Conservation (phyloP, 1,140 invertebrate genomes). For the Delia radicum region DNA sequence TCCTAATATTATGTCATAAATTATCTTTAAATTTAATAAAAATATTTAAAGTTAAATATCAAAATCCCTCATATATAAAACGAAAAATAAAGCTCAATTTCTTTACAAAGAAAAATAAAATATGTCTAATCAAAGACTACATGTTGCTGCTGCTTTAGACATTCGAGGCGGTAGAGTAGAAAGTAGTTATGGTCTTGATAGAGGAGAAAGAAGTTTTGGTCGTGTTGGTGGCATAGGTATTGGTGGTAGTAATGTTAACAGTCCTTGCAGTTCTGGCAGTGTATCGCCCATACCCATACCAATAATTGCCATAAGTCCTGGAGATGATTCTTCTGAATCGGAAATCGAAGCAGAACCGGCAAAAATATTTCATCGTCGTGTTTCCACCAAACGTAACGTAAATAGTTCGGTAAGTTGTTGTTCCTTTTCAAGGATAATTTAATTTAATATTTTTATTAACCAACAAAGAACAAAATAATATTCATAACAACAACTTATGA, state of each 20-base stretch:
- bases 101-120: not conserved
- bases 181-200: too few relatives aligned
- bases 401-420: conserved; percentile 63
- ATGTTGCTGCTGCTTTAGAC: conserved; percentile 24
- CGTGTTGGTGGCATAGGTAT: conserved; percentile 1
- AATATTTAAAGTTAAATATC: not conserved
- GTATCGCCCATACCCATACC: conserved; percentile 46
- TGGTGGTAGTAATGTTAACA: conserved; percentile 32
- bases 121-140: conserved; percentile 18
- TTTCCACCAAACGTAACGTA: conserved; percentile 67
- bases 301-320: conserved; percentile 47
- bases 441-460: not conserved
- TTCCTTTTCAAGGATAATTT: not conserved
- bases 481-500: not conserved
- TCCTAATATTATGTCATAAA: conserved; percentile 27
- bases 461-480: not conserved
- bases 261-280: conserved; percentile 47
- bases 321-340: conserved; percentile 62
- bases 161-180: conserved; percentile 32
- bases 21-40: conserved; percentile 43
- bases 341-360: conserved; percentile 69
- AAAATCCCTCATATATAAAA: not conserved
- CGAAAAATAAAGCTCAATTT: not conserved
- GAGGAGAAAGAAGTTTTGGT: conserved; percentile 11
- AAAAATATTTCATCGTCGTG: conserved; percentile 65